Base-by-base conservation (phyloP, 2,113 vertebrate genomes). In the Thalassarche chlororhynchos region DNA sequence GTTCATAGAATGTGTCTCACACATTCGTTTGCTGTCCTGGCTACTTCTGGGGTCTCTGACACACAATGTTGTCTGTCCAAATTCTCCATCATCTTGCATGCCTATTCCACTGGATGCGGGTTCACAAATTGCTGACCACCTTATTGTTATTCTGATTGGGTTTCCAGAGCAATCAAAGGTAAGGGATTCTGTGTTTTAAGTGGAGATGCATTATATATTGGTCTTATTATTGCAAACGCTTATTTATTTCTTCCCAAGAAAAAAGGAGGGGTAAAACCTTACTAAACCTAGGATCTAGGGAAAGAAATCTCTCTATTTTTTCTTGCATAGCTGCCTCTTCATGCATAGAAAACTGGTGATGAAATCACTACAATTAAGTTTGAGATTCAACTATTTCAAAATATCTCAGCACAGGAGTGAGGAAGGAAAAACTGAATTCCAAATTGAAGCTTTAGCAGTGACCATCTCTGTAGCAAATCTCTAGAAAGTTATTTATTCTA, bases 151-250 rank as follows among this genome's bases (percentile, higher is more conserved):
- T 98, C 98, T 99, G 94, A 99, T 99, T 97, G 99, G 99, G 86
- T 99, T 99, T 98, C 99, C 99, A 51, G 99, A 99, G 87, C 99
- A 99, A 98, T 99, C 99, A 87, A 99, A 99, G 99, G 99, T 99
- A 98, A 97, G 94, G 72, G 70, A 93, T 97, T 96, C 89, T 82
- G 81, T 78, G 44, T 88, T 95, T 88, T 95, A 79, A 89, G 84
- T 90, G 93, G 83, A 91, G 87, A 49, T 77, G 38, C 94, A 24
- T 44, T 87, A 42, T 66, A 10, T 96, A 87, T 71, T 42, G 5
- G 89, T 79, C 87, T 87, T 95, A 90, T 88, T 96, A 94, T 90
- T 96, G 82, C 87, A 95, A 96, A 86, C 55, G 47, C 36, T 74
- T 94, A 87, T 58, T 77, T 89, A 44, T 95, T 89, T 94, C 89